phyloP scores from a whole-genome alignment of 2,888 invertebrate species.

The Sipunculus nudus region DNA sequence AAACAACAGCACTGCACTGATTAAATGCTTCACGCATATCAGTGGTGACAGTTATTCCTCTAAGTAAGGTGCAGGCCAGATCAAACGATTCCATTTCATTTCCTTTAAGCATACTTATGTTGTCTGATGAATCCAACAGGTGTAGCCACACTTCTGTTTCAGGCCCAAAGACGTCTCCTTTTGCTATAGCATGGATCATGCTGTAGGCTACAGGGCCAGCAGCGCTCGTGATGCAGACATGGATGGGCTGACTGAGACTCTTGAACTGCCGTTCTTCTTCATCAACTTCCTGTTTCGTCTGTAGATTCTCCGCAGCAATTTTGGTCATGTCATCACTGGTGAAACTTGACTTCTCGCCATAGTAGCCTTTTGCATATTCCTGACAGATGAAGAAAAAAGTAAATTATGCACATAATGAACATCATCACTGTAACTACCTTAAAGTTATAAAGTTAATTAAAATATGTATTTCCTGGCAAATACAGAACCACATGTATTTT shows the following conservation, averaged over 20 bases:
- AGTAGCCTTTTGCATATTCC: conserved; percentile 61
- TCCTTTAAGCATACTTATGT: conserved; percentile 45
- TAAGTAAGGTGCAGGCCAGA: conserved; percentile 49
- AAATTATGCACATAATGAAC: conserved; percentile 7
- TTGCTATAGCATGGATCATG: conserved; percentile 47
- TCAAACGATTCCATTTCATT: conserved; percentile 59
- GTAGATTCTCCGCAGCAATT: conserved; percentile 57
- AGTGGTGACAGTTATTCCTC: conserved; percentile 40
- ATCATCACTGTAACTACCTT: background rate
- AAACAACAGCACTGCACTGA: conserved; percentile 51
- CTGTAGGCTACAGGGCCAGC: conserved; percentile 49
- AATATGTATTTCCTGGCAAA: no score
- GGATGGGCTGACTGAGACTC: conserved; percentile 50
- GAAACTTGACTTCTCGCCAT: conserved; percentile 58
- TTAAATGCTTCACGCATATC: conserved; percentile 50
- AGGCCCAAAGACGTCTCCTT: conserved; percentile 57
- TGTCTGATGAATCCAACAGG: conserved; percentile 45
- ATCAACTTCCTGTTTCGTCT: conserved; percentile 52
- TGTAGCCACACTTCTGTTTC: conserved; percentile 52
- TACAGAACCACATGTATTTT: no score
- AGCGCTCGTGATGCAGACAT: conserved; percentile 61
- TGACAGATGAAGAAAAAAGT: no score
- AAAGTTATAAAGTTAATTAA: no score
- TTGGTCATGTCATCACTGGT: conserved; percentile 55
- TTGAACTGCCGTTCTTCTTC: conserved; percentile 48